Percentiles rank a stretch among this genome's conserved stretches.
Conservation (phyloP, 1,140 invertebrate species). For the Leptonema lineaticorne region DNA sequence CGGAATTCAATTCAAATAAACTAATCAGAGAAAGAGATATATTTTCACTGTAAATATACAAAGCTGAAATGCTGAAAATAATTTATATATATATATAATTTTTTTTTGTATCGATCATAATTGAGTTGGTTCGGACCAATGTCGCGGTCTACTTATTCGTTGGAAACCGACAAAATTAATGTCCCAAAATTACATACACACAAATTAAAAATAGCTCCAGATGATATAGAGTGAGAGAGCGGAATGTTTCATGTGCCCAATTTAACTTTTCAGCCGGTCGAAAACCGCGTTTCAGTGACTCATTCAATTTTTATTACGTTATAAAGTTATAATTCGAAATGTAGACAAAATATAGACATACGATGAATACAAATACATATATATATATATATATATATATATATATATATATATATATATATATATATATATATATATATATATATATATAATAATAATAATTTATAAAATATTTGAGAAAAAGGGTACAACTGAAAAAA, state of each 20-base stretch:
- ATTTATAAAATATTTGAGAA: not conserved
- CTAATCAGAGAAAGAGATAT: too few species aligned
- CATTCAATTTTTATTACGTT: not conserved
- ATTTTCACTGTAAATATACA: too few species aligned
- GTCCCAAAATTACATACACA: not conserved
- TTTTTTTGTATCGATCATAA: too few species aligned
- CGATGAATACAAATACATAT: not conserved
- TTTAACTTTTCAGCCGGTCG: slow-evolving; percentile 25
- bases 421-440: not conserved
- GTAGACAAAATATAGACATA: not conserved
- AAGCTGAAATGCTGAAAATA: too few species aligned
- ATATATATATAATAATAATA: not conserved
- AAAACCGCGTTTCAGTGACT: slow-evolving; percentile 7
- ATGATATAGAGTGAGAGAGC: slow-evolving; percentile 27
- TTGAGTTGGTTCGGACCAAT: not conserved
- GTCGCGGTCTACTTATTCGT: not conserved
- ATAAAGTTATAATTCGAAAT: not conserved
- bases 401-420: not conserved
- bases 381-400: not conserved
- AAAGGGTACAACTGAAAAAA: too few species aligned
- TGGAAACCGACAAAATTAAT: slow-evolving; percentile 3
- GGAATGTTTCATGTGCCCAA: slow-evolving; percentile 15
- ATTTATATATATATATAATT: too few species aligned
- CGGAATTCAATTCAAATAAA: too few species aligned
- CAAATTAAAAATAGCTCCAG: slow-evolving; percentile 19